These are phyloP conservation scores for Lasioglossum vierecki DNA, from an alignment of 2,888 invertebrate species.

Conservation along the genomic window DNA sequence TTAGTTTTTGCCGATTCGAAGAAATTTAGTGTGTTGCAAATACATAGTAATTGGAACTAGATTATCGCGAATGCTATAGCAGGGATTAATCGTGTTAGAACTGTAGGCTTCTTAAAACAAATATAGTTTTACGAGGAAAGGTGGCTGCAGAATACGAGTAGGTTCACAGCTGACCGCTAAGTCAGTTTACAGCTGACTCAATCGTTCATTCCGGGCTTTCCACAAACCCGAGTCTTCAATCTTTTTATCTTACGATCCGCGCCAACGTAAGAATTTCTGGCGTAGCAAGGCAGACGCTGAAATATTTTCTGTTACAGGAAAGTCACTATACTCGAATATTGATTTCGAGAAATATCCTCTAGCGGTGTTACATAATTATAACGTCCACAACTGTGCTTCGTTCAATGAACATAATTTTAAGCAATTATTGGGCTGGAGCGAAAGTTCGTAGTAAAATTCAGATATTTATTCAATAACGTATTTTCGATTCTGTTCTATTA, in stretches of 20 bases:
- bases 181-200: slow-evolving; percentile 54
- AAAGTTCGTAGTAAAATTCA: no score
- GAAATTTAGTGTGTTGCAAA: not conserved
- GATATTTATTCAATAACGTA: no score
- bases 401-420: not conserved
- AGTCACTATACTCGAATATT: not conserved
- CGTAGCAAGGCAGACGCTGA: not conserved
- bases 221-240: slow-evolving; percentile 16
- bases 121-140: slow-evolving; percentile 43
- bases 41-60: not conserved
- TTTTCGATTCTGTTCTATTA: no score
- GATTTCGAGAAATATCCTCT: not conserved
- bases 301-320: not conserved
- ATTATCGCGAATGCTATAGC: not conserved
- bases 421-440: no score
- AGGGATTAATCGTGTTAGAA: slow-evolving; percentile 17
- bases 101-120: slow-evolving; percentile 36
- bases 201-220: slow-evolving; percentile 48
- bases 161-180: slow-evolving; percentile 40
- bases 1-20: not conserved
- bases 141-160: slow-evolving; percentile 22
- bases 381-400: not conserved
- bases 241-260: not conserved
- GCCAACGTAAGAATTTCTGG: not conserved
- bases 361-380: not conserved